Evolutionary conservation across 2,797 vertebrate species (phyloP).

Genomic region (Acanthornis magna): DNA sequence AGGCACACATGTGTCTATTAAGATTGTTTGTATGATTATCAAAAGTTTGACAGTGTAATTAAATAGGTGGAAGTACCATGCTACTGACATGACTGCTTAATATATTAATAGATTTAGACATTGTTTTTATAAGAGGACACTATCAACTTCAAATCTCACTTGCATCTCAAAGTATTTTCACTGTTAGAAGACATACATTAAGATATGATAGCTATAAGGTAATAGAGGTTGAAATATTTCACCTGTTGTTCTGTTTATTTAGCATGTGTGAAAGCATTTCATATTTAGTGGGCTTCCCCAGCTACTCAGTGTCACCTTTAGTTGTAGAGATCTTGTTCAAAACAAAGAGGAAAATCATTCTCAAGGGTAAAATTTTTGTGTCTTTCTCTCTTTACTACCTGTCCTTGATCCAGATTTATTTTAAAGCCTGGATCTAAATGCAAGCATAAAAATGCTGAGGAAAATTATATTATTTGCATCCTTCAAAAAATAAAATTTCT

Average conservation of each 20-base stretch:
- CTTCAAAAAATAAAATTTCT: not conserved
- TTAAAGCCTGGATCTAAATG: not conserved
- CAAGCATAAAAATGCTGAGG: not conserved
- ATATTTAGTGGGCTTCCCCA: not conserved
- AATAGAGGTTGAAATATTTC: not conserved
- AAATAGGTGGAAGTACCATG: not conserved
- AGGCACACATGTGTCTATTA: fast-evolving
- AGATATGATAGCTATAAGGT: not conserved
- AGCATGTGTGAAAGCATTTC: not conserved
- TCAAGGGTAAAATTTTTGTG: not conserved
- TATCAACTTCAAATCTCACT: not conserved
- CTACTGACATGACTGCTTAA: not conserved
- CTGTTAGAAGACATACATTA: not conserved
- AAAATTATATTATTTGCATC: not conserved
- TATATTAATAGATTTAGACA: not conserved
- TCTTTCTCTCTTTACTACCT: not conserved
- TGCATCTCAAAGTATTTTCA: not conserved
- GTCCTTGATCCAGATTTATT: not conserved
- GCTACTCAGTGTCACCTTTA: not conserved
- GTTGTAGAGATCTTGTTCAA: not conserved
- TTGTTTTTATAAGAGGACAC: not conserved
- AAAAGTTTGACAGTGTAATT: not conserved
- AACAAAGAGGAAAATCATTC: not conserved
- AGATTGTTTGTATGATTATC: not conserved
- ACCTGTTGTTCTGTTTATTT: not conserved